Evolutionary conservation across 2,797 vertebrate species (phyloP).

Genomic region (Microctenopoma stevenorrisi): DNA sequence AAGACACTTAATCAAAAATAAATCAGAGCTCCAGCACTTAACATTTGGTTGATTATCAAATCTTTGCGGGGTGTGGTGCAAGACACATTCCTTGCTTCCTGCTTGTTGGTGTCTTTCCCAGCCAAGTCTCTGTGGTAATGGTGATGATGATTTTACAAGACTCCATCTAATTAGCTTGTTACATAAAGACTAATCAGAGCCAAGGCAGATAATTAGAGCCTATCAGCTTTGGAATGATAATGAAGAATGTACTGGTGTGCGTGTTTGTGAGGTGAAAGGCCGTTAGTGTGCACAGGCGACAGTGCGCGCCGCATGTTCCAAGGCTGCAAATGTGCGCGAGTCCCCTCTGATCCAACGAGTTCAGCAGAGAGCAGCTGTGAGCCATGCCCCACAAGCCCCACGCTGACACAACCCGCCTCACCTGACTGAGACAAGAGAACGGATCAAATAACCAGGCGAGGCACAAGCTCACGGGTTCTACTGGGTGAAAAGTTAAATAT

Average conservation of each 20-base stretch:
- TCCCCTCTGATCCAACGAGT: slow-evolving; percentile 51
- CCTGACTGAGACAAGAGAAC: slow-evolving; percentile 56
- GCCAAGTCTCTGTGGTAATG: slow-evolving; percentile 77
- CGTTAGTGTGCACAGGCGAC: slow-evolving; percentile 2
- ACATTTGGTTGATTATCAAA: slow-evolving; percentile 76
- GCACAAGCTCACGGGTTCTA: slow-evolving; percentile 37
- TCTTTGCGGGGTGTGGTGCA: slow-evolving; percentile 55
- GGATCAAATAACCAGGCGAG: slow-evolving; percentile 56
- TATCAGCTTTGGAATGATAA: slow-evolving; percentile 80
- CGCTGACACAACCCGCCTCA: slow-evolving; percentile 43
- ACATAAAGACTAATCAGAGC: slow-evolving; percentile 82
- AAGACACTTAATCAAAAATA: slow-evolving; percentile 76
- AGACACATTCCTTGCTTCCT: slow-evolving; percentile 62
- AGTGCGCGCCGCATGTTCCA: slow-evolving; percentile 4
- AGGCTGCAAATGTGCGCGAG: slow-evolving; percentile 22
- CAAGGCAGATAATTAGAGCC: slow-evolving; percentile 81
- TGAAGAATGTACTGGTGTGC: slow-evolving; percentile 67
- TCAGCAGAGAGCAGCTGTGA: slow-evolving; percentile 42
- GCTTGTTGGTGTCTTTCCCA: slow-evolving; percentile 74
- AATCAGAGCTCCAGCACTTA: slow-evolving; percentile 75
- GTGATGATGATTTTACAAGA: slow-evolving; percentile 81
- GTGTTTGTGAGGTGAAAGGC: slow-evolving; percentile 19
- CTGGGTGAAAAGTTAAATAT: slow-evolving; percentile 55
- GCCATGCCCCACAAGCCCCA: slow-evolving; percentile 51
- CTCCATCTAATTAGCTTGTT: slow-evolving; percentile 83